These are phyloP conservation scores for Apantesis nais DNA, from an alignment of 2,888 invertebrate genomes.

Conservation along the genomic window DNA sequence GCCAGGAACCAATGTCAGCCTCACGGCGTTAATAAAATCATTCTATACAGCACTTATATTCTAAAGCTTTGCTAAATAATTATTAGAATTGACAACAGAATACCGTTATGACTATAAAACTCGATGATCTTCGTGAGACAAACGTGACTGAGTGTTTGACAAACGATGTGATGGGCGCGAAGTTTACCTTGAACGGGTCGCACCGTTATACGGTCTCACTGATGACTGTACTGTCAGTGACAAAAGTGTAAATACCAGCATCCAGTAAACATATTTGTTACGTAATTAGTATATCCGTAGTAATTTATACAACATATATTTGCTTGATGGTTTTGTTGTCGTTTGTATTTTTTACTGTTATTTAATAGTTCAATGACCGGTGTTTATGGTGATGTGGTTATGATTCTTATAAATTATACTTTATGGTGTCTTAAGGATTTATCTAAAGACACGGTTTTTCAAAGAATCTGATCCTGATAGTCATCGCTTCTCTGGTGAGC, in stretches of 20 bases:
- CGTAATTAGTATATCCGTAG: not conserved
- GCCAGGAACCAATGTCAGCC: no score
- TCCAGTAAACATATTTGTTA: conserved; percentile 6
- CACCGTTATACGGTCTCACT: conserved; percentile 43
- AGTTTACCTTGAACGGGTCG: conserved; percentile 34
- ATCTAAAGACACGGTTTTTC: not conserved
- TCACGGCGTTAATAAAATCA: conserved; percentile 2
- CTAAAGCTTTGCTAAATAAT: conserved; percentile 8
- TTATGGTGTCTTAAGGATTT: conserved; percentile 1
- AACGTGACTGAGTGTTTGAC: conserved; percentile 38
- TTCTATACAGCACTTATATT: not conserved
- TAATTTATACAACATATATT: conserved; percentile 6
- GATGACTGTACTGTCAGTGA: conserved; percentile 13
- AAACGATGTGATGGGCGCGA: conserved; percentile 32
- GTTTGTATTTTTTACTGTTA: conserved; percentile 12
- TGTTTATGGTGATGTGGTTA: not conserved
- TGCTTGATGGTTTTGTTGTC: not conserved
- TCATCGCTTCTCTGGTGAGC: not conserved
- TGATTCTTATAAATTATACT: not conserved
- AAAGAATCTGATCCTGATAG: not conserved
- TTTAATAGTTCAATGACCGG: conserved; percentile 11
- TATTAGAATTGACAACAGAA: conserved; percentile 6
- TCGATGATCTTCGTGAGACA: conserved; percentile 28
- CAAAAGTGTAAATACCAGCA: not conserved
- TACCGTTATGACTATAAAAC: conserved; percentile 25